Evolutionary conservation across 2,888 invertebrate species (phyloP).

Genomic region (Druceiella hillmani): DNA sequence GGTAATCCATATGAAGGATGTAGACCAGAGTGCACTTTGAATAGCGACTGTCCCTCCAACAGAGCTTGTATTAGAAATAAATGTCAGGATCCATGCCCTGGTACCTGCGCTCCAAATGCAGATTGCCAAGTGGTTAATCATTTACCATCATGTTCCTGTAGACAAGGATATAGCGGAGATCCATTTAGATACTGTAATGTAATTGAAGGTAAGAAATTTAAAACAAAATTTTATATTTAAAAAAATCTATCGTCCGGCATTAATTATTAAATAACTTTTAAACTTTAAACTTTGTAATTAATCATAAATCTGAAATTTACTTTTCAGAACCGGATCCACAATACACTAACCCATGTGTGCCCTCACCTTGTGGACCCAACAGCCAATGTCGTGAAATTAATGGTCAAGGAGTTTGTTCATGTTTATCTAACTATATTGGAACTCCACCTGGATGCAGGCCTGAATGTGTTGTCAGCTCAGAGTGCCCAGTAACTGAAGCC

Average conservation of each 20-base stretch:
- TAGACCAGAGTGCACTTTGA: constrained; percentile 67
- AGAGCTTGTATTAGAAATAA: constrained; percentile 67
- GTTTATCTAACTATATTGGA: constrained; percentile 53
- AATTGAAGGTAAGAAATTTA: not conserved
- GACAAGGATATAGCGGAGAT: constrained; percentile 65
- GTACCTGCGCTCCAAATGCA: constrained; percentile 68
- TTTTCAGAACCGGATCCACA: constrained; percentile 38
- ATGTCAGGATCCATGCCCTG: constrained; percentile 74
- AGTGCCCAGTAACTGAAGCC: constrained; percentile 67
- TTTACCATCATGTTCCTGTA: constrained; percentile 63
- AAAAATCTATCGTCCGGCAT: too few relatives aligned
- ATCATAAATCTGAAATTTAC: too few relatives aligned
- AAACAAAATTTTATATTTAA: too few relatives aligned
- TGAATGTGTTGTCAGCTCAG: constrained; percentile 75
- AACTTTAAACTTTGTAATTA: too few relatives aligned
- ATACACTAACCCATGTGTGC: constrained; percentile 56
- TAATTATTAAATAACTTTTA: too few relatives aligned
- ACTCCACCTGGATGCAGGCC: constrained; percentile 63
- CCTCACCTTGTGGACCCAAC: constrained; percentile 64
- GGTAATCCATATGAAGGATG: constrained; percentile 78
- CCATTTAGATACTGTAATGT: constrained; percentile 59
- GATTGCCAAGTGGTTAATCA: constrained; percentile 67
- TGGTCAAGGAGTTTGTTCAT: constrained; percentile 64
- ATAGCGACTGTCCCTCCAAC: constrained; percentile 65
- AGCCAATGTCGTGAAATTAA: constrained; percentile 60